Evolutionary conservation across 2,888 invertebrate genomes (phyloP), one percentile per base, ranked within the genome.

Genomic region (Phorcus lineatus): DNA sequence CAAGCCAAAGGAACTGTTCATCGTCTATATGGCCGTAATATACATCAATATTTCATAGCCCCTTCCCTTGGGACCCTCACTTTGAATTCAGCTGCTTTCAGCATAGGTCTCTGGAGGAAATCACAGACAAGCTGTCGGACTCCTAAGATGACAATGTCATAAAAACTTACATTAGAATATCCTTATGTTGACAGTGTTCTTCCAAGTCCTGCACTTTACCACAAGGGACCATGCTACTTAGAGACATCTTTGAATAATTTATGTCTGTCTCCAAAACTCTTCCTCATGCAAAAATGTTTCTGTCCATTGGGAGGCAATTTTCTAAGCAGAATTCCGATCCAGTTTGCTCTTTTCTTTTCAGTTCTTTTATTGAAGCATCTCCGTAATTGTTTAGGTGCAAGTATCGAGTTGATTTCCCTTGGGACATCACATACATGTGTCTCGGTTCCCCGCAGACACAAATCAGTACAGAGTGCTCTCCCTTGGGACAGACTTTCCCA

Each of bases 391-490:
- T 84, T 82, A 81, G 83, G 79, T 82, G 81, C 82, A 79, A 76
- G 76, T 81, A 82, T 79, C 80, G 47, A 53, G 79, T 62, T 87
- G 87, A 87, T 87, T 87, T 87, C 87, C 87, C 87, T 55, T 16
- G 84, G 70, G 85, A 74, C 47, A 40, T 78, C 57, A 57, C 70
- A 81, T 77, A 82, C 84, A 83, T 85, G 85, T 82, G 82, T 85
- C 82, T 75, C 80, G 11, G 9, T 40, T 52, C 77, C 85, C 84
- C 82, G 77, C 22, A 78, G 77, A 24, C 52, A 57, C 78, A 80
- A 82, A 81, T 81, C 79, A 76, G 76, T 36, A 75, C 77, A 24
- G 24, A 31, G 28, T 55, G 67, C 36, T 19, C 19, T 36, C 81
- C 53, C 77, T 24, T 31, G 40, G 79, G 81, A 78, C 53, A 40